These are phyloP conservation scores for Carterocephalus palaemon DNA, from an alignment of 2,888 invertebrate genomes.

Conservation along the genomic window DNA sequence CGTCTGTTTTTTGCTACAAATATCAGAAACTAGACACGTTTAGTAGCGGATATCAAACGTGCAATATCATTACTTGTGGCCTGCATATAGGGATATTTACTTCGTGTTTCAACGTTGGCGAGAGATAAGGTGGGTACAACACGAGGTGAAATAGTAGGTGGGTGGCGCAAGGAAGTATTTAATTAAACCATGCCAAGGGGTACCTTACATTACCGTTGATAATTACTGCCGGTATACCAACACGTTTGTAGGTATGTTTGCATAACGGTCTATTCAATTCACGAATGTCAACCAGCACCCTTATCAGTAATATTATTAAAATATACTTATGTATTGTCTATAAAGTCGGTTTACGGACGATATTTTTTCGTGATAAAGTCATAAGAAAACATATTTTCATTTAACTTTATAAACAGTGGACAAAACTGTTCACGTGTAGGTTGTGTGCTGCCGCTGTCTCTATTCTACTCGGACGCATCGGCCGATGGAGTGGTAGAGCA, in stretches of 20 bases:
- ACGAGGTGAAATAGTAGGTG: conserved; percentile 64
- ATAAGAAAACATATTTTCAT: no score
- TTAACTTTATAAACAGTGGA: no score
- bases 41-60: conserved; percentile 26
- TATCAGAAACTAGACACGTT: conserved; percentile 29
- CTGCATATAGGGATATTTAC: conserved; percentile 36
- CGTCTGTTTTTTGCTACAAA: conserved; percentile 53
- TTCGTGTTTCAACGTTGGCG: conserved; percentile 38
- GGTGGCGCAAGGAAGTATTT: conserved; percentile 65
- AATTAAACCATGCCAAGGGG: conserved; percentile 71
- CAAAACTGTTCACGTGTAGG: no score
- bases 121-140: conserved; percentile 58
- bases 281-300: conserved; percentile 33
- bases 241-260: conserved; percentile 60
- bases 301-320: conserved; percentile 38
- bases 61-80: conserved; percentile 25
- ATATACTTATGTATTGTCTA: no score
- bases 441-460: no score
- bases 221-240: conserved; percentile 71
- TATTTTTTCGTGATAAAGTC: no score
- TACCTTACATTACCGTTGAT: conserved; percentile 62
- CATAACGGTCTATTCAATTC: conserved; percentile 57
- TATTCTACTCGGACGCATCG: no score
- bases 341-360: no score
- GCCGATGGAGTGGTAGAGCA: no score